Evolutionary conservation across 2,113 vertebrate genomes (phyloP), one percentile per base, ranked within the genome.

Genomic region (Dryoscopus gambensis): DNA sequence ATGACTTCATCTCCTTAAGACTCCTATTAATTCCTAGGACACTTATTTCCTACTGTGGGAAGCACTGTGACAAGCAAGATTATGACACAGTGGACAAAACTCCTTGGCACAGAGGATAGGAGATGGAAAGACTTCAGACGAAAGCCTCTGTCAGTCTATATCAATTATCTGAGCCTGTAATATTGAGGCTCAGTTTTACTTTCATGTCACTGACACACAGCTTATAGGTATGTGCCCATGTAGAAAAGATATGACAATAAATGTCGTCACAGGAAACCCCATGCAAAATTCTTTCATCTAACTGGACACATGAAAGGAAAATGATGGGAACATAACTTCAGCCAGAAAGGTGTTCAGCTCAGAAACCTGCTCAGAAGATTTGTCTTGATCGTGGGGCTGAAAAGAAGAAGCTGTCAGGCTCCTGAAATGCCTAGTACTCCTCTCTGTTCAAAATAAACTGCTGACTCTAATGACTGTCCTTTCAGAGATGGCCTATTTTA

Each of bases 401-500:
- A 93, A 91, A 76, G 35, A 89, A 87, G 68, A 62, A 80, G 35
- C 21, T 74, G 30, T 47, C 0, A 0, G 44, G 21, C 50, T 91
- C 46, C 25, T 73, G 71, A 85, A 57, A 33, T 37, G 35, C 53
- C 50, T 76, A 35, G 46, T 47, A 30, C 70, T 82, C 88, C 47
- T 84, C 53, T 59, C 56, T 2, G 4, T 65, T 91, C 62, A 65
- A 53, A 89, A 87, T 73, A 73, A 93, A 69, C 81, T 91, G 84
- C 78, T 89, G 91, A 53, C 28, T 93, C 20, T 83, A 88, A 88
- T 77, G 82, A 84, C 37, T 91, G 62, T 17, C n/a, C 75, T 74
- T 93, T 87, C 93, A 93, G 91, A 88, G 33, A 20, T 14, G 13
- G 33, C 53, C 70, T 96, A 44, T 95, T 96, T 95, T 87, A 73